Conservation (phyloP, 2,797 vertebrate species). For the Philypnodon macrostomus region DNA sequence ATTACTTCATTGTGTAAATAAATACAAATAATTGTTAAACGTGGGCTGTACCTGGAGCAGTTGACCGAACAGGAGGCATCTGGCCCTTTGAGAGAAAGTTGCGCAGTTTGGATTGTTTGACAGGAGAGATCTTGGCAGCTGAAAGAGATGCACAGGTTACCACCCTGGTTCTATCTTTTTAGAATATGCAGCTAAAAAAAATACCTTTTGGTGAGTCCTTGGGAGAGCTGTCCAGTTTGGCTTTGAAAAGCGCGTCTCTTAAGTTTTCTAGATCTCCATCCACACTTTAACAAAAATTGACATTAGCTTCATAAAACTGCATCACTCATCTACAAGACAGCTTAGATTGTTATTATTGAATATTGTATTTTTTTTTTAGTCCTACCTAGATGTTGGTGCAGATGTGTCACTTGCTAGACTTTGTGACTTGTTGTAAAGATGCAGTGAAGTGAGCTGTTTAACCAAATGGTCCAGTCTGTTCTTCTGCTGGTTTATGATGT, state of each 20-base stretch:
- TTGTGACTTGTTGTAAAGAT: conserved; percentile 83
- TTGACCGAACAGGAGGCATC: conserved; percentile 89
- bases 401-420: conserved; percentile 32
- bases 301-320: neutral
- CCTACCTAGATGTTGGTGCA: conserved; percentile 41
- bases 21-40: neutral
- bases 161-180: neutral
- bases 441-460: conserved; percentile 84
- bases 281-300: conserved; percentile 71
- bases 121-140: conserved; percentile 85
- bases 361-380: too few species aligned
- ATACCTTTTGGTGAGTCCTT: conserved; percentile 79
- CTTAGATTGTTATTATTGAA: too few species aligned
- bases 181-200: neutral
- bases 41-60: conserved; percentile 88
- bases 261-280: conserved; percentile 89
- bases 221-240: conserved; percentile 78
- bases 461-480: conserved; percentile 84
- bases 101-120: conserved; percentile 89
- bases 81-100: conserved; percentile 94
- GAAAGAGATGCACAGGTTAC: conserved; percentile 1
- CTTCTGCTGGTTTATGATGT: conserved; percentile 94
- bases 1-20: neutral
- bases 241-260: conserved; percentile 83
- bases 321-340: too few species aligned